Evolutionary conservation across 2,888 invertebrate genomes (phyloP), one percentile per base, ranked within the genome.

Genomic region (Eristalinus sepulchralis): DNA sequence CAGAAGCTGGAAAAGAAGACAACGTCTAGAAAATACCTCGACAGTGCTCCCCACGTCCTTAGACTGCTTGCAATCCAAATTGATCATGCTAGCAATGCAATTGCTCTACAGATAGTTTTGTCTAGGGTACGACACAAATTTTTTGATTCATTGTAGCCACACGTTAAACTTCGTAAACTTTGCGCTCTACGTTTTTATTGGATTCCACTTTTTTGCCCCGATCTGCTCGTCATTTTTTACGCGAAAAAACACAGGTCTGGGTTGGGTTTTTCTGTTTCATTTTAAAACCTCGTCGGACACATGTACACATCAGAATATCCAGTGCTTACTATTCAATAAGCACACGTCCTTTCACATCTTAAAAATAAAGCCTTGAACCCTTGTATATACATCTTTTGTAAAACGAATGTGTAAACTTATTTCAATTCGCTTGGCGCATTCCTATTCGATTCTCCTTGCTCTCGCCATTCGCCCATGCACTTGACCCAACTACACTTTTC

Each of bases 151-250:
- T 13, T 3, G 34, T 1, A 34, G 10, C 1, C 1, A 10, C 2
- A 17, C 9, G 17, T 55, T 39, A n/a, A n/a, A n/a, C 11, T n/a
- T 17, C 1, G 39, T 57, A 53, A 20, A 10, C 47, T 31, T 24
- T 68, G 34, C 10, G 6, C 34, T 33, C 0, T 33, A 55, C 17
- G n/a, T 24, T 78, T 78, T 73, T 79, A 64, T 67, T 67, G 78
- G 27, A 67, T 31, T 78, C 67, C 64, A 53, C 57, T 68, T 63
- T 79, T n/a, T 83, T 83, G 73, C 79, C 68, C 17, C 66, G 73
- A 83, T 68, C 73, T 73, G 68, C 53, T 62, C 68, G 63, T 73
- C 59, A 63, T 79, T 34, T 79, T 27, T 79, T 68, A 67, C 10
- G 34, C 62, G 66, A 83, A 77, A 71, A 71, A 66, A 68, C 71